These are phyloP conservation scores for Oscheius sp. DNA, from an alignment of 2,888 invertebrate genomes.

Conservation along the genomic window DNA sequence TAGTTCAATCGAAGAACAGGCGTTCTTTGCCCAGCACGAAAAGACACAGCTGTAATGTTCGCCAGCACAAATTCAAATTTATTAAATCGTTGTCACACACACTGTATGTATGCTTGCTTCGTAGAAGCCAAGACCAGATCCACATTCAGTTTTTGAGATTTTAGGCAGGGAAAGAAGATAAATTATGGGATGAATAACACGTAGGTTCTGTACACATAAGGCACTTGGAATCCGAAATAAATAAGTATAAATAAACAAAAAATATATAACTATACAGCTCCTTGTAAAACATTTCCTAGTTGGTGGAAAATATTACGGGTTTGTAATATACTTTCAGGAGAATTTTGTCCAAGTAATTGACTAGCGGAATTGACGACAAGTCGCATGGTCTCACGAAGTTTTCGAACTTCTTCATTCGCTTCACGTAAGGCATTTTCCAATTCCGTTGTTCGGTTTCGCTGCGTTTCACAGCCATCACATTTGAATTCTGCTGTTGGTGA, in stretches of 20 bases:
- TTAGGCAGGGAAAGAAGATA: neutral
- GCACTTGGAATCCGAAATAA: constrained; percentile 21
- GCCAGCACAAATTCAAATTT: constrained; percentile 3
- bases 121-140: constrained; percentile 26
- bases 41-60: constrained; percentile 21
- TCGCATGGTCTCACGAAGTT: constrained; percentile 40
- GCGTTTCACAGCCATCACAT: constrained; percentile 43
- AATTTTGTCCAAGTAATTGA: constrained; percentile 18
- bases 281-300: constrained; percentile 1
- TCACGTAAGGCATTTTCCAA: constrained; percentile 42
- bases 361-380: constrained; percentile 27
- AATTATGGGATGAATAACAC: too few species aligned
- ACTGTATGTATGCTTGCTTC: constrained; percentile 3
- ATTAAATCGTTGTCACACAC: neutral
- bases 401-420: constrained; percentile 44
- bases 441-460: constrained; percentile 39
- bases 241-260: constrained; percentile 10
- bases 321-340: constrained; percentile 6
- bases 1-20: constrained; percentile 17
- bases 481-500: constrained; percentile 39
- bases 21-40: constrained; percentile 20
- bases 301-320: constrained; percentile 12
- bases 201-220: constrained; percentile 31
- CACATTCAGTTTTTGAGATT: constrained; percentile 32
- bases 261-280: constrained; percentile 1